Evolutionary conservation across 2,888 invertebrate species (phyloP).

Genomic region (Desoria tigrina): DNA sequence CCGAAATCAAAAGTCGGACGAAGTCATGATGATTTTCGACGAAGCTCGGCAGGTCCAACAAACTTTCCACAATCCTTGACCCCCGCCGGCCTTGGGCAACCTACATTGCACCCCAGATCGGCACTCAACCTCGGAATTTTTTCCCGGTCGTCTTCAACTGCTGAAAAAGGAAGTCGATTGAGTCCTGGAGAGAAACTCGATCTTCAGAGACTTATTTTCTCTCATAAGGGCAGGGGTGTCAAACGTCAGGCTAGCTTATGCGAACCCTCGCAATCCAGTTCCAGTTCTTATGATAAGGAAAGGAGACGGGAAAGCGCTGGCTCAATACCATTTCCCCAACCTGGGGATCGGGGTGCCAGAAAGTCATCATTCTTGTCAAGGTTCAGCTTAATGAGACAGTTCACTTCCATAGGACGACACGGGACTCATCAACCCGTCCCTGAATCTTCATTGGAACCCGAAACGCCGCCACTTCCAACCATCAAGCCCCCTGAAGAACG

Average conservation of each 20-base stretch:
- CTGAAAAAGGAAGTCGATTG: slow-evolving; percentile 21
- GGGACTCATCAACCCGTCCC: no score
- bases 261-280: slow-evolving; percentile 35
- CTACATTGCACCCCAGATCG: slow-evolving; percentile 16
- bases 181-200: slow-evolving; percentile 48
- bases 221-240: slow-evolving; percentile 38
- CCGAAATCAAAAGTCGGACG: background rate
- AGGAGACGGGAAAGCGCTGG: slow-evolving; percentile 49
- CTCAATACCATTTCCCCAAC: no score
- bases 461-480: no score
- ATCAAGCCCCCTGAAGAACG: no score
- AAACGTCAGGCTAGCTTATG: slow-evolving; percentile 50
- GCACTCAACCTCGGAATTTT: background rate
- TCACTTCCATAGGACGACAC: no score
- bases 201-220: slow-evolving; percentile 41
- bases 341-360: slow-evolving; percentile 9
- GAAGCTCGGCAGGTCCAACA: slow-evolving; percentile 3
- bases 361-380: slow-evolving; percentile 49
- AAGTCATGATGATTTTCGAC: slow-evolving; percentile 1
- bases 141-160: slow-evolving; percentile 21
- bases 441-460: no score
- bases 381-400: slow-evolving; percentile 50
- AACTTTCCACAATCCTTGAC: slow-evolving; percentile 19
- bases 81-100: slow-evolving; percentile 20
- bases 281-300: background rate